These are phyloP conservation scores for Blastomussa wellsi DNA, from an alignment of 92 coral and sea anemone species.

Conservation along the genomic window DNA sequence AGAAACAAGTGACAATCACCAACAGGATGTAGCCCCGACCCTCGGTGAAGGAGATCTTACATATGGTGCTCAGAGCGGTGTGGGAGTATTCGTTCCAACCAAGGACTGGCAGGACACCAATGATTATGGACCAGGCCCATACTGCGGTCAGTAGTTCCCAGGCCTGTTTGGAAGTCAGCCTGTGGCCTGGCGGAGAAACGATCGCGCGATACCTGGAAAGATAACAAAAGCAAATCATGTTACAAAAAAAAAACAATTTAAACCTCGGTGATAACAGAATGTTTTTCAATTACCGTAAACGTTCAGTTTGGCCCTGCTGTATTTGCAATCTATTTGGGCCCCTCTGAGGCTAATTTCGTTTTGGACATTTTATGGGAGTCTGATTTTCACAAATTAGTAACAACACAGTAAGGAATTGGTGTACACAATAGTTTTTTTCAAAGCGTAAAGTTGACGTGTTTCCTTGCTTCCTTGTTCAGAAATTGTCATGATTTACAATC, in stretches of 20 bases:
- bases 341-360: too few species aligned
- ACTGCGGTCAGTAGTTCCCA: slow-evolving; percentile 70
- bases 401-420: too few species aligned
- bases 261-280: too few species aligned
- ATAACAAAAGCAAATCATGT: neutral
- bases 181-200: slow-evolving; percentile 86
- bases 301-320: too few species aligned
- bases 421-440: too few species aligned
- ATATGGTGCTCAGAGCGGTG: slow-evolving; percentile 74
- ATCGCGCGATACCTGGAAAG: slow-evolving; percentile 88
- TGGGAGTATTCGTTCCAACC: slow-evolving; percentile 83
- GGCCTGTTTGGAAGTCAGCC: slow-evolving; percentile 73
- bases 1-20: slow-evolving; percentile 76
- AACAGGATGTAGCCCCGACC: slow-evolving; percentile 79
- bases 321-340: too few species aligned
- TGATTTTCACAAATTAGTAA: too few species aligned
- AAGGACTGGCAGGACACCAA: slow-evolving; percentile 83
- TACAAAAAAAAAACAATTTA: neutral
- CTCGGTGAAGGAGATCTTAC: slow-evolving; percentile 76
- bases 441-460: too few species aligned
- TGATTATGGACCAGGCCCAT: slow-evolving; percentile 75
- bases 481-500: too few species aligned
- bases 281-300: too few species aligned
- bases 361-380: too few species aligned
- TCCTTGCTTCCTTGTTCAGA: too few species aligned